A percentile compares a stretch with the other conserved stretches of the same genome.
Evolutionary conservation across 2,888 invertebrate genomes (phyloP).

Genomic region (Philonicus albiceps): DNA sequence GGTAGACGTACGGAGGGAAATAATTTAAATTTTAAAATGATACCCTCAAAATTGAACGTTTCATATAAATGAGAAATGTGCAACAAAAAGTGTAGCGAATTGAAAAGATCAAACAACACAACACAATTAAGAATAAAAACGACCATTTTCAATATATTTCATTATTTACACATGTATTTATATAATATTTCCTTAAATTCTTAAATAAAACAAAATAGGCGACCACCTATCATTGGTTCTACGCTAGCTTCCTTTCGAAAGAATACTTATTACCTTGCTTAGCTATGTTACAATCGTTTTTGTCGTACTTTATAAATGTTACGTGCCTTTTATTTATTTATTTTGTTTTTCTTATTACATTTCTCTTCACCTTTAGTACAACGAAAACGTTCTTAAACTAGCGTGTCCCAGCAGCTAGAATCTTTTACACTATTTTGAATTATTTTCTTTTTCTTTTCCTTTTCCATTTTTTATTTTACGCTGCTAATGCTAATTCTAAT

Average conservation of each 20-base stretch:
- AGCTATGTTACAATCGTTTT: slow-evolving; percentile 8
- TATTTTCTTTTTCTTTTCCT: background rate
- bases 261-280: slow-evolving; percentile 4
- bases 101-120: background rate
- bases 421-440: background rate
- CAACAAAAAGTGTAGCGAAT: background rate
- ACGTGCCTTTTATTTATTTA: background rate
- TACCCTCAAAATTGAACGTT: background rate
- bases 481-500: background rate
- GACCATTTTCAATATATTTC: slow-evolving; percentile 32
- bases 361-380: slow-evolving; percentile 1
- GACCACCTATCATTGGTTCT: slow-evolving; percentile 25
- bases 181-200: slow-evolving; percentile 8
- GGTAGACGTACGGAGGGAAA: background rate
- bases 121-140: slow-evolving; percentile 30
- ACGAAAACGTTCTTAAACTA: background rate
- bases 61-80: background rate
- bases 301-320: background rate
- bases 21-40: background rate
- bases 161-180: slow-evolving; percentile 31
- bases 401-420: background rate
- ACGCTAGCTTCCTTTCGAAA: slow-evolving; percentile 19
- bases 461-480: background rate
- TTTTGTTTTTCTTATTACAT: background rate
- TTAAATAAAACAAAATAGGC: slow-evolving; percentile 26